Evolutionary conservation across 2,888 invertebrate species (phyloP).

Genomic region (Lepas anatifera): DNA sequence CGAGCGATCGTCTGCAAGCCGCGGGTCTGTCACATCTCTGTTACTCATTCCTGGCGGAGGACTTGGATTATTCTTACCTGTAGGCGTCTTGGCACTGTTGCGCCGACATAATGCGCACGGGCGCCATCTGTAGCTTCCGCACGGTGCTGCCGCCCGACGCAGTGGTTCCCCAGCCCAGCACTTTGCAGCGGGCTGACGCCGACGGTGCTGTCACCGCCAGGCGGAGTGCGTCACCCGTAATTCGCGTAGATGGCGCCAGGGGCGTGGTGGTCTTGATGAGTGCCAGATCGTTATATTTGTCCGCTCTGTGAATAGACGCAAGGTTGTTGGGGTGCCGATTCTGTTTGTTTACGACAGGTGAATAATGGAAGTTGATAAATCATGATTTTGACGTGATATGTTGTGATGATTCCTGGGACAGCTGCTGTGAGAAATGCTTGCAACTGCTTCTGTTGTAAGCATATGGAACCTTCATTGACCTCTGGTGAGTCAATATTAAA

Average conservation of each 20-base stretch:
- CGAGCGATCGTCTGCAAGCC: too few species aligned
- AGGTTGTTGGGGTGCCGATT: too few species aligned
- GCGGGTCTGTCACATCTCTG: too few species aligned
- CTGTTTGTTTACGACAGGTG: too few species aligned
- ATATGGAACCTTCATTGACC: too few species aligned
- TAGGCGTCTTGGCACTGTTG: background rate
- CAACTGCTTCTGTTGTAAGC: too few species aligned
- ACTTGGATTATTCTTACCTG: background rate
- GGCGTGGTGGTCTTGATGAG: constrained; percentile 36
- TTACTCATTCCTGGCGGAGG: background rate
- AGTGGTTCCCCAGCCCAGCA: constrained; percentile 7
- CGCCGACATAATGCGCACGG: background rate
- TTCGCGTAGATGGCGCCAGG: constrained; percentile 36
- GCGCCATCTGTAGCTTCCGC: background rate
- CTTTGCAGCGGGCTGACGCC: background rate
- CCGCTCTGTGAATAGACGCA: too few species aligned
- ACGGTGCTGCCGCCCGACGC: background rate
- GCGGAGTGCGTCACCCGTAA: constrained; percentile 31
- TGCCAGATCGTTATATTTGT: constrained; percentile 38
- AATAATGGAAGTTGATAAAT: too few species aligned
- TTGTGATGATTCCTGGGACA: too few species aligned
- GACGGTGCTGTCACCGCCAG: background rate
- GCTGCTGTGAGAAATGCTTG: too few species aligned
- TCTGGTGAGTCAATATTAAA: too few species aligned
- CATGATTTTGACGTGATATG: too few species aligned